Percentiles rank a stretch among this genome's conserved stretches.
phyloP scores from a whole-genome alignment of 2,113 vertebrate species.

The Poecilia latipinna region DNA sequence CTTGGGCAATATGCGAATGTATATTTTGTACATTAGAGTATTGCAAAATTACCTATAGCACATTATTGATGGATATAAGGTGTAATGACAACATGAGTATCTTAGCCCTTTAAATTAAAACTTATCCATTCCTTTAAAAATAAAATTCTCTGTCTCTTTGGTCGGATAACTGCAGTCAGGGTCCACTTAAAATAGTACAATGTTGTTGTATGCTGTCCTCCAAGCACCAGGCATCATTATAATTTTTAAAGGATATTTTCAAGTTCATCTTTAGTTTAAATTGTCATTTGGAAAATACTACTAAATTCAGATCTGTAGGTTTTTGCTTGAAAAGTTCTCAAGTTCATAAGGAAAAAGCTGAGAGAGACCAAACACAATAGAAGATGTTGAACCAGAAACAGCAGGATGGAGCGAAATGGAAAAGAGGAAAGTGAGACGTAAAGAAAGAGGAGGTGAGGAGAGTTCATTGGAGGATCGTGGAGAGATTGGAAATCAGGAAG shows the following conservation, averaged over 20 bases:
- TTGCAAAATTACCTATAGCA: too few relatives aligned
- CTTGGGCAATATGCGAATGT: too few relatives aligned
- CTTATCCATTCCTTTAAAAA: not conserved
- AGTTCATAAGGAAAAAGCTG: not conserved
- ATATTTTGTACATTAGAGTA: too few relatives aligned
- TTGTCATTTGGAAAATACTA: not conserved
- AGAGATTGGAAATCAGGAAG: constrained; percentile 53
- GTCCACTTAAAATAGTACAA: not conserved
- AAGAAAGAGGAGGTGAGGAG: constrained; percentile 14
- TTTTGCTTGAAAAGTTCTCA: not conserved
- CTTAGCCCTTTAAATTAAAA: not conserved
- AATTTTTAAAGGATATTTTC: not conserved
- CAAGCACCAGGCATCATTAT: not conserved
- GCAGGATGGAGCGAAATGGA: constrained; percentile 25
- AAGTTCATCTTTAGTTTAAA: not conserved
- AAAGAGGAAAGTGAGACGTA: constrained; percentile 17
- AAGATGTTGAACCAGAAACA: constrained; percentile 1
- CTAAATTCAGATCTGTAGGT: not conserved
- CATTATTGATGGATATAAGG: not conserved
- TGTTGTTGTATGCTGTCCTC: not conserved
- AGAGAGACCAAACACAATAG: not conserved
- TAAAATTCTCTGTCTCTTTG: not conserved
- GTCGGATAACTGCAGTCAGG: not conserved
- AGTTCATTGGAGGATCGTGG: constrained; percentile 36
- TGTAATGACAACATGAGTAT: not conserved